Base-by-base conservation (phyloP, 37 sponge, comb jelly and placozoan species). In the Aplysina aerophoba region DNA sequence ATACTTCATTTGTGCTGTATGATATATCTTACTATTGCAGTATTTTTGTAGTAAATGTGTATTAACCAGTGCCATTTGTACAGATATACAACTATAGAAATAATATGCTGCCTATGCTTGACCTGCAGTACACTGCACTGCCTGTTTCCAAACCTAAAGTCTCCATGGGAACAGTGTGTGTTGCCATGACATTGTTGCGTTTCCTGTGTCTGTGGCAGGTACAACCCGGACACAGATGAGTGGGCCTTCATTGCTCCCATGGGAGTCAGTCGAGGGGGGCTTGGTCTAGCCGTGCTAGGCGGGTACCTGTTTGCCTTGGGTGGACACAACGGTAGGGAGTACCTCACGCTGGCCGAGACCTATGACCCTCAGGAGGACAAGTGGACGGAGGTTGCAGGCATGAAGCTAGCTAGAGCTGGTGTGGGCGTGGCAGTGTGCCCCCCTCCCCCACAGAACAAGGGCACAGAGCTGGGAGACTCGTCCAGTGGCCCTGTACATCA, bases 221-320 rank as follows among this genome's bases (percentile, higher is more conserved):
- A 94, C 74, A 90, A 98, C 64, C 96, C 99, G 11, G 68, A 83
- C 15, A 84, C 67, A 19, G 89, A 95, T 62, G 67, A 40, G 24
- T 98, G 99, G 99, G 61, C 77, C 55, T 86, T 86, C 57, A 88
- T 98, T 31, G 80, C 84, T 20, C 60, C 92, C 35, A 95, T 98
- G 99, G 86, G 90, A 40, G 81, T 89, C 22, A 92, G 90, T 55
- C 88, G 99, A 21, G 97, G 97, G 24, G 93, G 97, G 2, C 91
- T 96, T 30, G 99, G 99, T 16, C 91, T 96, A 50, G 87, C 95
- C 1, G 81, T 87, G 6, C 68, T 96, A 28, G 97, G 97, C 21
- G 88, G 95, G 4, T 94, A 92, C 84, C 81, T 96, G 73, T 93
- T 88, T 85, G 97, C 97, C 5, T 89, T 96, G 34, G 97, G 97